phyloP scores from a whole-genome alignment of 2,797 vertebrate species.

The Manis crassicaudata region DNA sequence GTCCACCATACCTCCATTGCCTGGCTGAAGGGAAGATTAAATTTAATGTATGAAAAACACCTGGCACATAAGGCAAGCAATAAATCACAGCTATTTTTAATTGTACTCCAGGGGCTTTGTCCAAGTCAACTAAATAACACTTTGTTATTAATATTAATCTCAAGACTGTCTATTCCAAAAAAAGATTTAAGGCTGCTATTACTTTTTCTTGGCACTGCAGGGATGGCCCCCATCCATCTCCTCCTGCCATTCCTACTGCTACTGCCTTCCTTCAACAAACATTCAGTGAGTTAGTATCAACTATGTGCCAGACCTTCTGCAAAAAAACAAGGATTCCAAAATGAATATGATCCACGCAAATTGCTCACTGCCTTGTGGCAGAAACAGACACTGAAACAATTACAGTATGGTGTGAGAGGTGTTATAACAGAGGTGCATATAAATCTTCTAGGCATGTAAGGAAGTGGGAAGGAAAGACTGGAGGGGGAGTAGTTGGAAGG shows the following conservation, averaged over 20 bases:
- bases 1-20: background rate
- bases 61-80: background rate
- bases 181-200: slow-evolving; percentile 45
- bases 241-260: background rate
- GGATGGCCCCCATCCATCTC: background rate
- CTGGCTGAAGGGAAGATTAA: slow-evolving; percentile 11
- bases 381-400: background rate
- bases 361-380: background rate
- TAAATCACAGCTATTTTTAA: slow-evolving; percentile 53
- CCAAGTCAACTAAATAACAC: slow-evolving; percentile 65
- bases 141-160: slow-evolving; percentile 78
- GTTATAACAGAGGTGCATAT: background rate
- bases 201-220: slow-evolving; percentile 41
- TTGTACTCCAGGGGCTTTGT: slow-evolving; percentile 53
- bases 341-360: background rate
- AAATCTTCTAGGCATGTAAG: background rate
- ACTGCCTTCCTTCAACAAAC: slow-evolving; percentile 15
- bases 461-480: background rate
- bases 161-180: slow-evolving; percentile 50
- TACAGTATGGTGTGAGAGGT: background rate
- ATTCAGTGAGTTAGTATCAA: background rate
- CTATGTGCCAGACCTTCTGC: background rate
- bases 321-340: slow-evolving; percentile 39
- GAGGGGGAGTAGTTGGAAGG: background rate
- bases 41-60: slow-evolving; percentile 6